These are phyloP conservation scores for Allygus modestus DNA, from an alignment of 2,888 invertebrate species.

Conservation along the genomic window DNA sequence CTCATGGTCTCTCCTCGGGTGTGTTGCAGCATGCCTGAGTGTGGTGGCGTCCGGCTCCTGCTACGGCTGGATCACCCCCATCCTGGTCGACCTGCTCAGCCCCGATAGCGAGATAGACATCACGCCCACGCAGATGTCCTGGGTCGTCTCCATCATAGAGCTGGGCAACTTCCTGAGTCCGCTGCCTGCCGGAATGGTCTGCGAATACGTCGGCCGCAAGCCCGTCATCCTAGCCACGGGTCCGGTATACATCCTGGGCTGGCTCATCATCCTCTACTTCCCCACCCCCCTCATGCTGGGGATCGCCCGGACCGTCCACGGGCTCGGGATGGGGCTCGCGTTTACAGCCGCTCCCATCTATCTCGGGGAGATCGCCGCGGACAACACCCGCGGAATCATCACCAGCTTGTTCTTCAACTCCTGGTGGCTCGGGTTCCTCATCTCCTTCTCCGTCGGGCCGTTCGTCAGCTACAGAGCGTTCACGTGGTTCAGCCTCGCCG, in stretches of 20 bases:
- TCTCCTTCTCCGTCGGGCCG: conserved; percentile 67
- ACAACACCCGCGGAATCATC: conserved; percentile 69
- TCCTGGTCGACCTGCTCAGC: conserved; percentile 48
- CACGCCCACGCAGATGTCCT: conserved; percentile 62
- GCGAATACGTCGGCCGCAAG: conserved; percentile 67
- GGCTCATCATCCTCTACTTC: conserved; percentile 68
- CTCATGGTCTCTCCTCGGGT: no score
- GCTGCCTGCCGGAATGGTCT: conserved; percentile 63
- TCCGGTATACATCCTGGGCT: conserved; percentile 67
- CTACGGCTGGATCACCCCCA: conserved; percentile 65
- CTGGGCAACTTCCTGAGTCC: conserved; percentile 63
- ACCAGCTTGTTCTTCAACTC: conserved; percentile 69
- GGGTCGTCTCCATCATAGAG: conserved; percentile 66
- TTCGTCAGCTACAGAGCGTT: conserved; percentile 73
- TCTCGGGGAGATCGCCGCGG: conserved; percentile 70
- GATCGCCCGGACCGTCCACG: conserved; percentile 63
- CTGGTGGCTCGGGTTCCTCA: conserved; percentile 68
- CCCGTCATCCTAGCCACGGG: conserved; percentile 66
- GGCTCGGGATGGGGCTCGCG: conserved; percentile 67
- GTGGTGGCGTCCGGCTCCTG: conserved; percentile 59
- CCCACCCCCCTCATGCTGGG: conserved; percentile 66
- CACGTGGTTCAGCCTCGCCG: conserved; percentile 74
- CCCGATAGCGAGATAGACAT: conserved; percentile 64
- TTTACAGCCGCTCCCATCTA: conserved; percentile 70
- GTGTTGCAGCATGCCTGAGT: conserved; percentile 54